Base-by-base conservation (phyloP, 1,140 invertebrate genomes). In the Neodiprion fabricii region DNA sequence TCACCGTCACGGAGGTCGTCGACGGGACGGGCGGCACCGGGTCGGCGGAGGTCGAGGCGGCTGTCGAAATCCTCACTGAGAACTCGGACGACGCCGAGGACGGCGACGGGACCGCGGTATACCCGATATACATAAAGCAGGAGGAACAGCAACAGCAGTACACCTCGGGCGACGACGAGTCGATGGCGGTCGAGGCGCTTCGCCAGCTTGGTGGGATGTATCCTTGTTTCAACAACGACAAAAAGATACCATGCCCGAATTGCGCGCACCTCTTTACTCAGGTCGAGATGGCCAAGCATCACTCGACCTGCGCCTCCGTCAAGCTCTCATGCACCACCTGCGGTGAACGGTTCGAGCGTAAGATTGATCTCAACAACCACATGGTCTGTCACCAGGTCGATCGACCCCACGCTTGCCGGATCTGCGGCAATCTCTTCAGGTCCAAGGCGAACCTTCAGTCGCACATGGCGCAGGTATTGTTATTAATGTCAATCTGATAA, bases 151-250 rank as follows among this genome's bases (percentile, higher is more conserved):
- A 82, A 7, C 82, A 82, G 48, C 82, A 82, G 48, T 83, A 84
- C 17, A 87, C 83, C 2, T 87, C 86, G 1, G 86, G 84, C 0
- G 87, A 89, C 70, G 86, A 88, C 28, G 87, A 89, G 53, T 87
- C 86, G 0, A 88, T 89, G 86, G 89, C 89, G 48, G 88, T 90
- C 0, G 89, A 90, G 80, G 89, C 89, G 0, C 72, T 90, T 1
- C 80, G 89, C 10, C 89, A 89, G 73, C 75, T 90, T 0, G 88
- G 89, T 7, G 86, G 87, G n/a, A 88, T 88, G 84, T 89, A 86
- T 75, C 84, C 85, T 28, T 82, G 74, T 48, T 85, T 84, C 21
- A 80, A 85, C 47, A 47, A 69, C 53, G 75, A 86, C 7, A 85
- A 86, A 71, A 86, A 87, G 77, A 40, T 81, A 17, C 75, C 14